Percentiles rank a stretch among this genome's conserved stretches.
phyloP scores from a whole-genome alignment of 2,797 vertebrate genomes.

The Enteromius trimaculatus region DNA sequence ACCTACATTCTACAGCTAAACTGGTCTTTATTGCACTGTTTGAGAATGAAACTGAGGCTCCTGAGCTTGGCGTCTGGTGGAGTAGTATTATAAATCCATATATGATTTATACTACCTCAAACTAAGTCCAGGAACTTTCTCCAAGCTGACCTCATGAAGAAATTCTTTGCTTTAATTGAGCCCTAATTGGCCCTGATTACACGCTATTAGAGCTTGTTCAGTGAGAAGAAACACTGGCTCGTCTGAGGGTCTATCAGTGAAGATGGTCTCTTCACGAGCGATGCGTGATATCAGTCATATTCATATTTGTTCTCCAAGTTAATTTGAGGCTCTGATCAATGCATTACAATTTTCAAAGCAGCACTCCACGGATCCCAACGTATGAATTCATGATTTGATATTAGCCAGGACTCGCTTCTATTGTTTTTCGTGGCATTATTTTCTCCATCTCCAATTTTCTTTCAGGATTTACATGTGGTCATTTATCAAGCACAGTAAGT shows the following conservation, averaged over 20 bases:
- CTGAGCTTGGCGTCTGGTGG: slow-evolving; percentile 12
- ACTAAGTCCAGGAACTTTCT: slow-evolving; percentile 66
- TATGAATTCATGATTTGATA: slow-evolving; percentile 42
- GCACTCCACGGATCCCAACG: neutral
- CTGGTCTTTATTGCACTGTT: neutral
- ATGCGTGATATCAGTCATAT: neutral
- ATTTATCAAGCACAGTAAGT: slow-evolving; percentile 36
- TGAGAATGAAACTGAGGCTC: slow-evolving; percentile 14
- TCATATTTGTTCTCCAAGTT: neutral
- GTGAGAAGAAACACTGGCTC: slow-evolving; percentile 51
- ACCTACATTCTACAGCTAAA: neutral
- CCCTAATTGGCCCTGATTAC: slow-evolving; percentile 76
- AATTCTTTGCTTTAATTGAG: slow-evolving; percentile 72
- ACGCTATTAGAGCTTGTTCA: slow-evolving; percentile 67
- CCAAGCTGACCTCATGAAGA: slow-evolving; percentile 71
- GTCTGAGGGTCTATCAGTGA: neutral
- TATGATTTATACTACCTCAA: slow-evolving; percentile 68
- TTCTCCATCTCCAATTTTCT: slow-evolving; percentile 34
- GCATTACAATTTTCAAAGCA: slow-evolving; percentile 34
- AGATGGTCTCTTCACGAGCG: neutral
- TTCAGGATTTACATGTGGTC: slow-evolving; percentile 18
- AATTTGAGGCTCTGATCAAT: neutral
- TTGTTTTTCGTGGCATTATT: slow-evolving; percentile 46
- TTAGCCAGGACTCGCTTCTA: slow-evolving; percentile 40
- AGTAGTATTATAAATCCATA: slow-evolving; percentile 44